Conservation (phyloP, 2,888 invertebrate genomes). For the Caenorhabditis imperialis region DNA sequence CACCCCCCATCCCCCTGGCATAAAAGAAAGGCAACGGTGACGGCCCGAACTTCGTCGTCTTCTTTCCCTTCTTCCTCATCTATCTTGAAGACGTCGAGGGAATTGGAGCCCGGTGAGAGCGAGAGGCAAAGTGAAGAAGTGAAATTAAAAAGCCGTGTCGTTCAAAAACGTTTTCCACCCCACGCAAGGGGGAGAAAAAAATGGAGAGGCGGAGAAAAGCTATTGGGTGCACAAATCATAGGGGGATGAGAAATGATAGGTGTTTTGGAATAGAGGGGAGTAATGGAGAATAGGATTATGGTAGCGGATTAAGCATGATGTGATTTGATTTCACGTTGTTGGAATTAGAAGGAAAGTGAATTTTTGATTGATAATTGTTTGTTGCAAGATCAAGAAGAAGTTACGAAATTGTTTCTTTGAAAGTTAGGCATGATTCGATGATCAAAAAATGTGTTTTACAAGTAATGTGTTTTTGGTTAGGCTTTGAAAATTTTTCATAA, state of each 20-base stretch:
- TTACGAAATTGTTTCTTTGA: too few relatives aligned
- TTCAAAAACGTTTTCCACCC: neutral
- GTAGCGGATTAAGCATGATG: neutral
- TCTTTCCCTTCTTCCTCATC: conserved; percentile 3
- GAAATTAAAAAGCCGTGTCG: conserved; percentile 37
- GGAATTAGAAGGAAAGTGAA: too few relatives aligned
- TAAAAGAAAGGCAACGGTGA: neutral
- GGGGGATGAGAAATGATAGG: neutral
- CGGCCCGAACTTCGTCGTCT: conserved; percentile 22
- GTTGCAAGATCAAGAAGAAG: too few relatives aligned
- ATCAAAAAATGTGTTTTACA: too few relatives aligned
- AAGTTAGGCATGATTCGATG: too few relatives aligned
- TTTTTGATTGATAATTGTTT: too few relatives aligned
- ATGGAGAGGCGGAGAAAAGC: conserved; percentile 6
- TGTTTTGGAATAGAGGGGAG: conserved; percentile 13
- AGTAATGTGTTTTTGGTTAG: too few relatives aligned
- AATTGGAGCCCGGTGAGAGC: conserved; percentile 42
- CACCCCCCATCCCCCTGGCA: too few relatives aligned
- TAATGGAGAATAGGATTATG: conserved; percentile 1
- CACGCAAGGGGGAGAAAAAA: neutral
- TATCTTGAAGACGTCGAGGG: conserved; percentile 28
- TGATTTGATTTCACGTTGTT: neutral
- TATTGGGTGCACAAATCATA: conserved; percentile 6
- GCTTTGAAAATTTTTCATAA: too few relatives aligned
- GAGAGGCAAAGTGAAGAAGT: too few relatives aligned